Base-by-base conservation (phyloP, 2,113 vertebrate genomes). In the Polyodon spathula region DNA sequence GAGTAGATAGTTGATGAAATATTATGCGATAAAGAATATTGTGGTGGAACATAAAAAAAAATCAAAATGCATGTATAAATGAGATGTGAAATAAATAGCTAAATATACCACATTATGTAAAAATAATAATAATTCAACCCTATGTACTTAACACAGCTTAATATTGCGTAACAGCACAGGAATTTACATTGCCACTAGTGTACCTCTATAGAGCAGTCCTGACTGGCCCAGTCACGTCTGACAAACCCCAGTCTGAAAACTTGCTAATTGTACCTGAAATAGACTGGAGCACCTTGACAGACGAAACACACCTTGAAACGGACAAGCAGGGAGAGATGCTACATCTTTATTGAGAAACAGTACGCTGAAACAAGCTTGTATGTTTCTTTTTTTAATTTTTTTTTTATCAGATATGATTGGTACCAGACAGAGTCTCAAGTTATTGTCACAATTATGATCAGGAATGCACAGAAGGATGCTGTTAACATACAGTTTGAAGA, bases 391-490 rank as follows among this genome's bases (percentile, higher is more conserved):
- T n/a, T n/a, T n/a, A n/a, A n/a, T n/a, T n/a, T 39, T 58, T 53
- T 14, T 54, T 12, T 59, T 58, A 40, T 12, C 68, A 88, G 93
- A 69, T 85, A 91, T 53, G 95, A 98, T 78, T 97, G 94, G 94
- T 97, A 97, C 85, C 94, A 98, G 87, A 98, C 94, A 73, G 94
- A 97, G 70, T 93, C 94, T 71, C 92, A 97, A 74, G 89, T 97
- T 70, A 93, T 94, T 37, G 75, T 97, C 75, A 96, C 91, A 17
- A 77, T 97, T 70, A 97, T 97, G 95, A 86, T 89, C 59, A 97
- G 95, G 81, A 94, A 96, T 27, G 81, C 86, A 0, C 88, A 87
- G 69, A 93, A 91, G 76, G 91, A 95, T 48, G 84, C 88, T 12
- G 87, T 96, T 67, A 73, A 63, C 10, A 74, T 91, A 74, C 78